These are phyloP conservation scores for Barypeithes pellucidus DNA, from an alignment of 2,888 invertebrate genomes.

Conservation along the genomic window DNA sequence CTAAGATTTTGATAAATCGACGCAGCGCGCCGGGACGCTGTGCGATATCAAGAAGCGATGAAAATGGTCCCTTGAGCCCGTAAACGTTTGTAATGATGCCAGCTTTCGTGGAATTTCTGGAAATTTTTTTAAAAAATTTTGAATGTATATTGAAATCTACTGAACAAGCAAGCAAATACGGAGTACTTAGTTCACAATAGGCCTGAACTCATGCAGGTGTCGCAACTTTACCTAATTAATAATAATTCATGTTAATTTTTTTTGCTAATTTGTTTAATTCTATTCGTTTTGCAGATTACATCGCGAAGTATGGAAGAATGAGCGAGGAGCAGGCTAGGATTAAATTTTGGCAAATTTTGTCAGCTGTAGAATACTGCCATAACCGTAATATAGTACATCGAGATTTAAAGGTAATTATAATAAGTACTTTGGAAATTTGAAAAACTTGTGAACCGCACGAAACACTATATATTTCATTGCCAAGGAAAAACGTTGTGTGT, in stretches of 20 bases:
- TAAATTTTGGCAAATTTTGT: slow-evolving; percentile 97
- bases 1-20: slow-evolving; percentile 46
- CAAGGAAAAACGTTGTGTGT: too few species aligned
- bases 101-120: background rate
- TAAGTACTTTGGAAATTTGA: too few species aligned
- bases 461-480: too few species aligned
- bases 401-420: slow-evolving; percentile 93
- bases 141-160: too few species aligned
- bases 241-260: too few species aligned
- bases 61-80: slow-evolving; percentile 21
- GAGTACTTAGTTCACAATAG: too few species aligned
- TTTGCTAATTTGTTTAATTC: background rate
- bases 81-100: slow-evolving; percentile 15
- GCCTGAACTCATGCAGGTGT: too few species aligned
- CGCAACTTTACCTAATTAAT: too few species aligned
- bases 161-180: too few species aligned
- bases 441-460: too few species aligned
- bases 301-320: slow-evolving; percentile 95
- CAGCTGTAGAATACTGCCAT: slow-evolving; percentile 97
- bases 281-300: slow-evolving; percentile 80
- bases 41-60: slow-evolving; percentile 17
- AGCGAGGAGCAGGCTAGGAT: slow-evolving; percentile 91
- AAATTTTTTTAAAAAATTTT: background rate
- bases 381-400: slow-evolving; percentile 94
- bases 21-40: slow-evolving; percentile 41